Percentiles rank a stretch among this genome's conserved stretches.
Evolutionary conservation across 2,113 vertebrate genomes (phyloP).

Genomic region (Pterophyllum scalare): DNA sequence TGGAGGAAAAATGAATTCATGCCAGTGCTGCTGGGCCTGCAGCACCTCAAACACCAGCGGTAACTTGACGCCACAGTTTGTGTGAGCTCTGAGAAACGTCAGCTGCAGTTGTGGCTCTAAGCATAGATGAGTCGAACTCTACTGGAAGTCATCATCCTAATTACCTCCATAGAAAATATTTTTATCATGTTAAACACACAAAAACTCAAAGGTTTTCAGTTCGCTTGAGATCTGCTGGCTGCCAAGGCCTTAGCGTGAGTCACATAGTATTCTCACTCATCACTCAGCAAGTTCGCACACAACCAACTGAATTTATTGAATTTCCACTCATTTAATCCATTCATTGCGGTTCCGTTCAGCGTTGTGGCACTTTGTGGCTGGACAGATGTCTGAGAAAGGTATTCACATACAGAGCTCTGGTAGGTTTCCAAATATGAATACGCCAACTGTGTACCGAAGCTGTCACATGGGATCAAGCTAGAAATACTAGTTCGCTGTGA

Average conservation of each 20-base stretch:
- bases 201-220: background rate
- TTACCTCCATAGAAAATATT: no score
- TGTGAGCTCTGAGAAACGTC: no score
- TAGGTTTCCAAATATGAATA: background rate
- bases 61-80: no score
- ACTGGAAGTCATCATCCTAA: background rate
- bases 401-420: background rate
- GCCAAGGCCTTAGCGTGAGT: background rate
- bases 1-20: no score
- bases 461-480: constrained; percentile 52
- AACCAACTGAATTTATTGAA: background rate
- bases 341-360: background rate
- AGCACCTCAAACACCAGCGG: no score
- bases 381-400: background rate
- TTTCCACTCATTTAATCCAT: background rate
- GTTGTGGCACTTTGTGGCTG: background rate
- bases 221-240: background rate
- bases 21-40: no score
- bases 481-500: constrained; percentile 39
- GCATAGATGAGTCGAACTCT: background rate
- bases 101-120: background rate
- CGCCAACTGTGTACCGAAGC: background rate
- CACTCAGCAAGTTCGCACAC: background rate
- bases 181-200: no score
- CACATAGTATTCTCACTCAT: background rate